Conservation (phyloP, 2,113 vertebrate species). For the Equus quagga region DNA sequence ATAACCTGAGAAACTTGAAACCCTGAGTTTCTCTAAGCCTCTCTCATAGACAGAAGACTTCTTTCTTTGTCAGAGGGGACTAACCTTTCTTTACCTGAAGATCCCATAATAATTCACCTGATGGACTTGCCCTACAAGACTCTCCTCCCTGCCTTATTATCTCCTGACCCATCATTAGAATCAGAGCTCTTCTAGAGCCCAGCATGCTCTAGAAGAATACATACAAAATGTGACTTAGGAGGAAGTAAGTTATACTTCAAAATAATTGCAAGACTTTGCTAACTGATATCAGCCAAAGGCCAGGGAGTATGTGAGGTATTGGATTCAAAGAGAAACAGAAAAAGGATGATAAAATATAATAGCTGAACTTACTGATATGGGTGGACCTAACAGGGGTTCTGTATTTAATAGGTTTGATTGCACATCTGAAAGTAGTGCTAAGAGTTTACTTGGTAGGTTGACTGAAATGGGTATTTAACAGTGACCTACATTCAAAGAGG, state of each 20-base stretch:
- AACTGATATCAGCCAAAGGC: neutral
- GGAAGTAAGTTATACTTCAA: neutral
- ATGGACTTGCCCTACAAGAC: neutral
- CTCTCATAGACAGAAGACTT: neutral
- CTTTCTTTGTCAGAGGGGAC: neutral
- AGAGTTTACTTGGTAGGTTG: neutral
- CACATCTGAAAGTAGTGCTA: neutral
- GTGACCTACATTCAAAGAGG: neutral
- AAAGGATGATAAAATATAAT: neutral
- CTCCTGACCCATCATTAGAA: neutral
- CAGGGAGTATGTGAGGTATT: fast-evolving
- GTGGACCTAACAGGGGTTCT: neutral
- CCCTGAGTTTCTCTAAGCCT: neutral
- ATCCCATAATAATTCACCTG: neutral
- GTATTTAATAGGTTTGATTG: neutral
- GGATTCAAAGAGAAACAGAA: neutral
- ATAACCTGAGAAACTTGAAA: neutral
- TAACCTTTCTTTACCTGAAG: neutral
- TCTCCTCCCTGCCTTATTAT: neutral
- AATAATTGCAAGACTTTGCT: neutral
- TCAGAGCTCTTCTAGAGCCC: neutral
- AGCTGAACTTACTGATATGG: neutral
- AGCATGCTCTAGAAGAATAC: neutral
- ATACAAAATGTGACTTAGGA: neutral
- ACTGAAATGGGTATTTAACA: neutral